Evolutionary conservation across 2,797 vertebrate species (phyloP).

Genomic region (Lepilemur ruficaudatus): DNA sequence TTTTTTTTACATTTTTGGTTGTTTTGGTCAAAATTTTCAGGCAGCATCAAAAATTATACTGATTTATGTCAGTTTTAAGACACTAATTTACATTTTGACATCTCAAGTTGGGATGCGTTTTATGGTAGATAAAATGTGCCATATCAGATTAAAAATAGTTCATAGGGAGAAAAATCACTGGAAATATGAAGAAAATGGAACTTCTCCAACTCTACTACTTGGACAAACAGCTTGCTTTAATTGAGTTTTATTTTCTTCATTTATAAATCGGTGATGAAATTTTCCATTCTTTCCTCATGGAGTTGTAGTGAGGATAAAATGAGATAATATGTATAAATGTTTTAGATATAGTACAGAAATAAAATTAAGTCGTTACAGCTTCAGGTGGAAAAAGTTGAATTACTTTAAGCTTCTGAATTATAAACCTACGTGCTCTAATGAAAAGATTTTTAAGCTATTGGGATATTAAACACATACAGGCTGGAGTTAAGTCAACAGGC

Average conservation of each 20-base stretch:
- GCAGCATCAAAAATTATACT: not conserved
- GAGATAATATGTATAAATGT: not conserved
- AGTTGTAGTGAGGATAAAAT: not conserved
- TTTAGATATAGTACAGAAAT: not conserved
- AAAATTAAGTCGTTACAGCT: not conserved
- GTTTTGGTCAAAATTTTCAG: not conserved
- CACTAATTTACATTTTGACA: not conserved
- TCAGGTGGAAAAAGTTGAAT: not conserved
- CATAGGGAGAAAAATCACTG: not conserved
- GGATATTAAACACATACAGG: not conserved
- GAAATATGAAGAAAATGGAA: not conserved
- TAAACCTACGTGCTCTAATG: not conserved
- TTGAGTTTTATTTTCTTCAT: not conserved
- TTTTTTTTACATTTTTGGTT: not conserved
- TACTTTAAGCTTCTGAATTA: constrained; percentile 46
- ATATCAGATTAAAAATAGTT: not conserved
- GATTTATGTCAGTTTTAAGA: not conserved
- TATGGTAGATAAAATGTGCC: not conserved
- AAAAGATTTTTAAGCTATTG: not conserved
- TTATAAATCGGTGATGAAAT: not conserved
- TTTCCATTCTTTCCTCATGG: not conserved
- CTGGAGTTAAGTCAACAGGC: not conserved
- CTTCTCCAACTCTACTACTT: not conserved
- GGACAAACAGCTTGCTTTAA: not conserved
- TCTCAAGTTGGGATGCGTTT: constrained; percentile 7